These are phyloP conservation scores for Phlogophora meticulosa DNA, from an alignment of 2,888 invertebrate genomes.

Conservation along the genomic window DNA sequence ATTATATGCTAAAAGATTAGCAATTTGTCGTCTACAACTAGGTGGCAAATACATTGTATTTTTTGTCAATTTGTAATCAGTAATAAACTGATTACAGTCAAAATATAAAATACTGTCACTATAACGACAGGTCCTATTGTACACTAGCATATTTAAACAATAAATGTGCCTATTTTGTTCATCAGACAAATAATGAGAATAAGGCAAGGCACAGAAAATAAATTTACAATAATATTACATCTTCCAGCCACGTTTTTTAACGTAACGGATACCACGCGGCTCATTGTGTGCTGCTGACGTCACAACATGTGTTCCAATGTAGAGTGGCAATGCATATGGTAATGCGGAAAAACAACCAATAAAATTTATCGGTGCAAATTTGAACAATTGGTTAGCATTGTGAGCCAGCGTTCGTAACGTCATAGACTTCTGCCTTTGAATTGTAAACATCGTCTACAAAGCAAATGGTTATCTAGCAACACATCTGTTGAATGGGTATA, in stretches of 20 bases:
- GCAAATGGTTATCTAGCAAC: conserved; percentile 26
- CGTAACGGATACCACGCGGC: conserved; percentile 50
- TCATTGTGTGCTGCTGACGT: conserved; percentile 51
- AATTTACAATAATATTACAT: too few relatives aligned
- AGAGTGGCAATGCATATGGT: conserved; percentile 52
- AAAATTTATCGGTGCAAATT: conserved; percentile 48
- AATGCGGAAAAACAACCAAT: conserved; percentile 54
- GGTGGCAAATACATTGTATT: too few relatives aligned
- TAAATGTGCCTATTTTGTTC: too few relatives aligned
- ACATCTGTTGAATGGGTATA: conserved; percentile 24
- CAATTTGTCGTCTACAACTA: too few relatives aligned
- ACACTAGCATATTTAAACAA: too few relatives aligned
- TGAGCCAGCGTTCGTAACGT: conserved; percentile 28
- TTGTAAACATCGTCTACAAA: conserved; percentile 42
- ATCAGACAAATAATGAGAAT: too few relatives aligned
- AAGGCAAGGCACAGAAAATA: too few relatives aligned
- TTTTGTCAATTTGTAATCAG: too few relatives aligned
- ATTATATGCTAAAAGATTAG: too few relatives aligned
- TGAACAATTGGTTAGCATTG: conserved; percentile 52
- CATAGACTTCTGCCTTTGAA: conserved; percentile 36
- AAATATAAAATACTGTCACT: too few relatives aligned
- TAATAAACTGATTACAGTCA: too few relatives aligned
- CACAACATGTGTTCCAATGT: conserved; percentile 56
- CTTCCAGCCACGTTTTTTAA: conserved; percentile 53
- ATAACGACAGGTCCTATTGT: too few relatives aligned